Evolutionary conservation across 2,113 vertebrate species (phyloP).

Genomic region (Stigmatopora argus): DNA sequence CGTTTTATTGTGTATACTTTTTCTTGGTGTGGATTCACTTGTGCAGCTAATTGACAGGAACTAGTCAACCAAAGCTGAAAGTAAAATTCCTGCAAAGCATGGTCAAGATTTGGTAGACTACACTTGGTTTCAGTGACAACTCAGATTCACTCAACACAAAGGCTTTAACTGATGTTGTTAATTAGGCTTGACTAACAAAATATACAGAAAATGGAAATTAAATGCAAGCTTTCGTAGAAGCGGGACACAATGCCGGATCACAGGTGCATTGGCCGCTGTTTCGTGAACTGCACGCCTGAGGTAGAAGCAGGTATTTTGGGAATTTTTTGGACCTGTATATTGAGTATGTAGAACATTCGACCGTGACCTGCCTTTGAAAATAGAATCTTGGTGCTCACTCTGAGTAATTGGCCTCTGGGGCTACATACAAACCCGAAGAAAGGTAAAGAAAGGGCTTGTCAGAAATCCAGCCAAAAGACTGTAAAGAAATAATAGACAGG

Average conservation of each 20-base stretch:
- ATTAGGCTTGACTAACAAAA: constrained; percentile 36
- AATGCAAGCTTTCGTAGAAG: constrained; percentile 29
- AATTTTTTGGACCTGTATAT: constrained; percentile 37
- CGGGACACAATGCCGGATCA: constrained; percentile 26
- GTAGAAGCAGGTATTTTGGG: constrained; percentile 39
- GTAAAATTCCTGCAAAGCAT: constrained; percentile 28
- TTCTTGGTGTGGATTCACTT: neutral
- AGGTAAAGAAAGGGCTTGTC: constrained; percentile 38
- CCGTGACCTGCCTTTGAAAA: constrained; percentile 51
- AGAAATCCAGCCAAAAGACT: constrained; percentile 24
- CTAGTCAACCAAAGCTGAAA: constrained; percentile 7
- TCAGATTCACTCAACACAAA: constrained; percentile 27
- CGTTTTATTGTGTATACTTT: neutral
- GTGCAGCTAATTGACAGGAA: neutral
- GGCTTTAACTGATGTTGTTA: constrained; percentile 8
- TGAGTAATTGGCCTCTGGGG: constrained; percentile 65
- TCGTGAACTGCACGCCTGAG: constrained; percentile 28
- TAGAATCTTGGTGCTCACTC: constrained; percentile 54
- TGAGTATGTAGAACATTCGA: constrained; percentile 38
- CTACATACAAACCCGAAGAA: constrained; percentile 29
- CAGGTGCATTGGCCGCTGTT: constrained; percentile 23
- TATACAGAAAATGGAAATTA: constrained; percentile 15
- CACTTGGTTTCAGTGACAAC: constrained; percentile 21
- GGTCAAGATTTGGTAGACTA: constrained; percentile 16
- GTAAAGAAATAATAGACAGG: constrained; percentile 18